Evolutionary conservation across 1,140 invertebrate species (phyloP).

Genomic region (Chrysoperla carnea): DNA sequence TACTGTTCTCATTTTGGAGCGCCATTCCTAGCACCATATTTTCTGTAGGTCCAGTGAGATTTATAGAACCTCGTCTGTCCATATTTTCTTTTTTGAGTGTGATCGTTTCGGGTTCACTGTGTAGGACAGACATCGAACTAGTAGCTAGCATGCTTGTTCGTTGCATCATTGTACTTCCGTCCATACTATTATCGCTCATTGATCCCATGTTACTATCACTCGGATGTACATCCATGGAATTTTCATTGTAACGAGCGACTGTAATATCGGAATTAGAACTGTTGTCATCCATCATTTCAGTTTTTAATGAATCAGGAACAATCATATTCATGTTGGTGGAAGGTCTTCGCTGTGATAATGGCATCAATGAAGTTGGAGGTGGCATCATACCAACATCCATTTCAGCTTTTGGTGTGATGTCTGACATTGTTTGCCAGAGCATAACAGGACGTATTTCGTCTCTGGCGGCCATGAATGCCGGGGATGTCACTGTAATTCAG

Average conservation of each 20-base stretch:
- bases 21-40: constrained; percentile 10
- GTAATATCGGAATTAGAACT: not conserved
- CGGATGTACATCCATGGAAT: not conserved
- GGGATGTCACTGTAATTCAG: constrained; percentile 5
- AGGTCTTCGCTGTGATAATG: constrained; percentile 30
- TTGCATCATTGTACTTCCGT: not conserved
- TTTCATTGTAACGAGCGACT: not conserved
- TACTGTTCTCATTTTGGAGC: constrained; percentile 19
- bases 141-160: not conserved
- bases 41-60: constrained; percentile 7
- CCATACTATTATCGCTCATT: not conserved
- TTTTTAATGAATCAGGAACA: not conserved
- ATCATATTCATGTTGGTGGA: constrained; percentile 22
- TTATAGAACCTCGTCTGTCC: constrained; percentile 42
- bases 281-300: not conserved
- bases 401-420: constrained; percentile 25
- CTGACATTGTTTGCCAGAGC: constrained; percentile 16
- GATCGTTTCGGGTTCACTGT: constrained; percentile 9
- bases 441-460: constrained; percentile 11
- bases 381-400: constrained; percentile 38
- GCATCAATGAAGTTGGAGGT: constrained; percentile 31
- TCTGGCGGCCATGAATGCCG: constrained; percentile 12
- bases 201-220: not conserved
- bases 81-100: constrained; percentile 48
- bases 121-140: too few relatives aligned